Evolutionary conservation across 2,113 vertebrate species (phyloP), one percentile per base, ranked within the genome.

Genomic region (Benitochromis conjunctus): DNA sequence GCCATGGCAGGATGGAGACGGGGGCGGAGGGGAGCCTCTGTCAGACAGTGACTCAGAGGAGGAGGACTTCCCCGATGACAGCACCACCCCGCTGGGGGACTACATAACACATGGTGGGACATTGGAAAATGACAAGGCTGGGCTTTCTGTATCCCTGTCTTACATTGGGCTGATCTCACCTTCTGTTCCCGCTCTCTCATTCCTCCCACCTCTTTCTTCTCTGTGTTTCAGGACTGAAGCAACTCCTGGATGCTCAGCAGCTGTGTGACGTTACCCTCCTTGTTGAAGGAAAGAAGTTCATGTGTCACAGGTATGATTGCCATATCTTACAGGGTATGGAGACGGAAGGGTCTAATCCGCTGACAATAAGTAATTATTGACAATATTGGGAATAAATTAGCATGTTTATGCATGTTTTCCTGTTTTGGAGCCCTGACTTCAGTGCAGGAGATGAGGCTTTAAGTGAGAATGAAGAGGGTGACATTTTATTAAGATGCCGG

Each of bases 1-100:
- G 94, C 96, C 96, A 0, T 97, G 96, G 96, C 95, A 96, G 93
- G 96, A 97, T 5, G 94, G 95, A n/a, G 96, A 96, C 2, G 91
- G 95, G 6, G 95, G 94, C 4, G 94, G 95, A 53, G 95, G 94
- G 7, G 96, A 97, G 57, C 96, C 96, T 4, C 95, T 97, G 48
- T 97, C 96, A 0, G 96, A 97, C 94, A 96, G 96, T 11, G 96
- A 97, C 93, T 97, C 96, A 0, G 96, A 97, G 60, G 96, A 97
- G 86, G 96, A 97, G 83, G 96, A 97, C 94, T 97, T 97, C 69
- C 96, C 96, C 0, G 96, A 97, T 26, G 96, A 96, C 90, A 96
- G 94, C 80, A 96, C 95, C 60, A 97, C 96, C 3, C 96, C 96
- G 0, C 79, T 97, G 64, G 96, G 96, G 51, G 95, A 97, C 93